Evolutionary conservation across 2,113 vertebrate species (phyloP).

Genomic region (Stegostoma tigrinum): DNA sequence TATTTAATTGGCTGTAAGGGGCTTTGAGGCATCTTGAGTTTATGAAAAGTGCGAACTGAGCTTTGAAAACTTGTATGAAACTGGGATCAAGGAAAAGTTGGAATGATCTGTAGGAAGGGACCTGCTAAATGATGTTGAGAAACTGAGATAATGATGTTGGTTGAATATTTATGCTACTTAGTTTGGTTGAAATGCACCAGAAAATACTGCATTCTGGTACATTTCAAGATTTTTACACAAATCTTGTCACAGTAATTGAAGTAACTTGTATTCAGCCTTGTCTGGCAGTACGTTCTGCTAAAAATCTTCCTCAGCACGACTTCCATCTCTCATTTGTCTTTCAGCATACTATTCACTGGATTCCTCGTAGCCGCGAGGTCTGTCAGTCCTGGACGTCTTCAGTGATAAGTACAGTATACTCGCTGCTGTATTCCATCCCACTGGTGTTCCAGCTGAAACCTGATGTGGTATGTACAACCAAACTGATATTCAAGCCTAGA

Average conservation of each 20-base stretch:
- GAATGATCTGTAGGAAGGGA: background rate
- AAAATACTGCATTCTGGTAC: background rate
- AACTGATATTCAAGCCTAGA: background rate
- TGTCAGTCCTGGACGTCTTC: slow-evolving; percentile 80
- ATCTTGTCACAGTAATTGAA: background rate
- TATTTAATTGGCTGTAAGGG: background rate
- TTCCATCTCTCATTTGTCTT: slow-evolving; percentile 41
- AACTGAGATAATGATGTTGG: background rate
- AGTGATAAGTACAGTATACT: slow-evolving; percentile 62
- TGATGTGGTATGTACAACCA: slow-evolving; percentile 77
- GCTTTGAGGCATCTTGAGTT: background rate
- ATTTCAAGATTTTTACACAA: background rate
- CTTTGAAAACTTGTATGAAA: background rate
- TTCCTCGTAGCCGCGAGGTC: slow-evolving; percentile 88
- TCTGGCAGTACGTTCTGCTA: slow-evolving; percentile 37
- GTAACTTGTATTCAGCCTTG: background rate
- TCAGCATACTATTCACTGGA: slow-evolving; percentile 69
- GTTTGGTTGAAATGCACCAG: background rate
- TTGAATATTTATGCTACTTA: background rate
- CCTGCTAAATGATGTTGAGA: background rate
- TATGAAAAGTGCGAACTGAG: background rate
- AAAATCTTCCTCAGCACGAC: slow-evolving; percentile 37
- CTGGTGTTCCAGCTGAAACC: slow-evolving; percentile 71
- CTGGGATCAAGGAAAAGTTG: background rate
- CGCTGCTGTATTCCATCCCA: slow-evolving; percentile 66